Evolutionary conservation across 1,140 invertebrate species (phyloP).

Genomic region (Lasaia peninsularis): DNA sequence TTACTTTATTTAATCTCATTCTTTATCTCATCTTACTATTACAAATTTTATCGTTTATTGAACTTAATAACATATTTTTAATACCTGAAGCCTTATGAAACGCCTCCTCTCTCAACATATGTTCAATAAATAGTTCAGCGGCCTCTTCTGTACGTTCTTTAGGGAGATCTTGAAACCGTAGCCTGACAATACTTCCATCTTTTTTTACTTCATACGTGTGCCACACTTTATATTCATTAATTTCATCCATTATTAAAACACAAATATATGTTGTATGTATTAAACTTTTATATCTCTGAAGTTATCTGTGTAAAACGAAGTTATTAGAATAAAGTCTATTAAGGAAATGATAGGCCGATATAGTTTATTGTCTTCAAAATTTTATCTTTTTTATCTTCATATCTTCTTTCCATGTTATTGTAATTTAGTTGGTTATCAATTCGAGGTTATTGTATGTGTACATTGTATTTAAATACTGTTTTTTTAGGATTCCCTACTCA

Average conservation of each 20-base stretch:
- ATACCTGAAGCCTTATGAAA: conserved; percentile 17
- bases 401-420: background rate
- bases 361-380: background rate
- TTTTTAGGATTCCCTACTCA: too few species aligned
- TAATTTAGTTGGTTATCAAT: too few species aligned
- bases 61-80: too few species aligned
- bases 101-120: conserved; percentile 3
- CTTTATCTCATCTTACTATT: too few species aligned
- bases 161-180: conserved; percentile 16
- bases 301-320: background rate
- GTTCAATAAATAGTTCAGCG: background rate
- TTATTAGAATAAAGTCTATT: background rate
- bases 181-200: conserved; percentile 20
- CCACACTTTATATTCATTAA: conserved; percentile 14
- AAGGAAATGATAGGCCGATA: background rate
- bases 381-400: background rate
- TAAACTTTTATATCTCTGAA: background rate
- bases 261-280: too few species aligned
- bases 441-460: too few species aligned
- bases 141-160: conserved; percentile 2
- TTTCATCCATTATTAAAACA: background rate
- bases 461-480: too few species aligned
- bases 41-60: too few species aligned
- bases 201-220: conserved; percentile 20
- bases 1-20: too few species aligned